Conservation (phyloP, 1,140 invertebrate species). For the Ephestia elutella region DNA sequence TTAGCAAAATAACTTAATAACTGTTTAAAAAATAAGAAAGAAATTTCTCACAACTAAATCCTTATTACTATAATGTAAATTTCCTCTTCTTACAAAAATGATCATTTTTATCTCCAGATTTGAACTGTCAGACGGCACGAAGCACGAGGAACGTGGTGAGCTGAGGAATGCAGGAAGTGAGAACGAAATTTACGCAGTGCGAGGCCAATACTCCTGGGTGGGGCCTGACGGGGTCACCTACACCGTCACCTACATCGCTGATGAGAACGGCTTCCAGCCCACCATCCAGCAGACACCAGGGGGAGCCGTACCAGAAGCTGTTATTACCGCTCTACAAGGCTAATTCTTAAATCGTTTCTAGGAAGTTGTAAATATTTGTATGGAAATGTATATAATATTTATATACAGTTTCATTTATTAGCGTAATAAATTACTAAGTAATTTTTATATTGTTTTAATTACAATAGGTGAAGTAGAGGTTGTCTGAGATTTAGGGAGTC, state of each 20-base stretch:
- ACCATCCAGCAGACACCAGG: slow-evolving; percentile 76
- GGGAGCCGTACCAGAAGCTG: slow-evolving; percentile 68
- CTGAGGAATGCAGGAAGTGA: slow-evolving; percentile 77
- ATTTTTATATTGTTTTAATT: background rate
- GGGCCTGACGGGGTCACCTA: slow-evolving; percentile 75
- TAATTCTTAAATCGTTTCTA: slow-evolving; percentile 20
- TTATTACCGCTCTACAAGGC: slow-evolving; percentile 55
- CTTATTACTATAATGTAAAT: no score
- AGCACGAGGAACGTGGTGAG: slow-evolving; percentile 77
- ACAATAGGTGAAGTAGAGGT: no score
- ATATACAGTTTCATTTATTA: slow-evolving; percentile 36
- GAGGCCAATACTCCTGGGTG: slow-evolving; percentile 75
- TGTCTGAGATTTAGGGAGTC: no score
- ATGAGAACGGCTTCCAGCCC: slow-evolving; percentile 83
- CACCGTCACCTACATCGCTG: slow-evolving; percentile 82
- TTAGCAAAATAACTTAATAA: no score
- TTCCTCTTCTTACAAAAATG: no score
- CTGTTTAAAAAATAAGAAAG: no score
- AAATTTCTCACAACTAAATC: no score
- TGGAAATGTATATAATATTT: slow-evolving; percentile 61
- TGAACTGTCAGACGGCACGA: slow-evolving; percentile 58
- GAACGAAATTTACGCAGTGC: slow-evolving; percentile 61
- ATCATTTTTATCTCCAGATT: slow-evolving; percentile 32
- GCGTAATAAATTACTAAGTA: background rate
- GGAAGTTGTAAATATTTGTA: slow-evolving; percentile 36